Base-by-base conservation (phyloP, 2,797 vertebrate genomes). In the Mallotus villosus region DNA sequence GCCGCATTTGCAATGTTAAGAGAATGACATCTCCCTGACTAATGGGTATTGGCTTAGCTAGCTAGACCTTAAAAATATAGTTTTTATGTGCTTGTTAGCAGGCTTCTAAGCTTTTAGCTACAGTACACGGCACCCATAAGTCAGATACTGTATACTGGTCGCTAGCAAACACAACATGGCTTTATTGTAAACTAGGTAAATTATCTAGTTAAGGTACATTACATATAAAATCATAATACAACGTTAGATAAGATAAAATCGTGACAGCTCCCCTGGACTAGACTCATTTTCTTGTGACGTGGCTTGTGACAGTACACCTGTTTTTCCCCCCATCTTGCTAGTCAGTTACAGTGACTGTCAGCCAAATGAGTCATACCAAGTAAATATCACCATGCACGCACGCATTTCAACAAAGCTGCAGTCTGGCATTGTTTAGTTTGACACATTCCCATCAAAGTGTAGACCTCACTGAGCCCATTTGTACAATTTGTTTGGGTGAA, bases 281-380 rank as follows among this genome's bases (percentile, higher is more conserved):
- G 16, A 53, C 17, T 53, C 16, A 53, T 53, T n/a, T 29, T 7
- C 60, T 29, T 37, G 37, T 65, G 37, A 65, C 37, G 34, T 65
- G 63, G 37, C 37, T 49, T 37, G 21, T 14, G 37, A 41, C 37
- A 41, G 51, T 53, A 53, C 51, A 53, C 51, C 51, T 65, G 5
- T 16, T 46, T 41, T 46, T 41, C 5, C 21, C n/a, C 3, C 22
- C 37, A 41, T 32, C 32, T 63, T 41, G 37, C 37, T 41, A 41
- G 37, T 41, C 37, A 41, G 37, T 41, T 41, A 41, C 12, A 41
- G 37, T 64, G 34, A 1, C 17, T 62, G 25, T 64, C 37, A 41
- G 63, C 22, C 34, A 65, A 49, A 41, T 65, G 63, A 65, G 34
- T 65, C 22, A 49, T 46, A 41, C 2, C 51, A 53, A 49, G 37